Percentiles rank a stretch among this genome's conserved stretches.
Conservation (phyloP, 2,113 vertebrate species). For the Carassius carassius region DNA sequence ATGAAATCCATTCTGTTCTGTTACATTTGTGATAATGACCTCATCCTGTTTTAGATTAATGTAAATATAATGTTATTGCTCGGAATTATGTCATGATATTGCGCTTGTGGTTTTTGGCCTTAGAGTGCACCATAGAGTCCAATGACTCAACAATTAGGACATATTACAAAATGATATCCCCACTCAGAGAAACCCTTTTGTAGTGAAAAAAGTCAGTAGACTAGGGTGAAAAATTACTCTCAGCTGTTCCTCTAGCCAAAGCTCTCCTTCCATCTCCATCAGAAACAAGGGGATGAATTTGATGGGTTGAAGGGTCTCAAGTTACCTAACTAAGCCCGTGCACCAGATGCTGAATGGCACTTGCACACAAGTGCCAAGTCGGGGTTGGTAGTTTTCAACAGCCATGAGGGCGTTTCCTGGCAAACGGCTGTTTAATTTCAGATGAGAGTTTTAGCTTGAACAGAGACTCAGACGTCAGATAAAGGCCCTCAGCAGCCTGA, state of each 20-base stretch:
- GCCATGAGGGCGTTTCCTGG: constrained; percentile 54
- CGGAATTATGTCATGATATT: constrained; percentile 1
- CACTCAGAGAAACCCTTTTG: constrained; percentile 31
- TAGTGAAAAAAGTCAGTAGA: constrained; percentile 42
- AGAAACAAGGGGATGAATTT: constrained; percentile 45
- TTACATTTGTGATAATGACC: constrained; percentile 8
- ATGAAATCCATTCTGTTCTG: neutral
- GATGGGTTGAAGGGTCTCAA: constrained; percentile 49
- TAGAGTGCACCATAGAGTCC: neutral
- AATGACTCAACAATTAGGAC: constrained; percentile 18
- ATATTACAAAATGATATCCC: constrained; percentile 35
- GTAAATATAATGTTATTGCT: constrained; percentile 30
- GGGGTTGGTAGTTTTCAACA: constrained; percentile 45
- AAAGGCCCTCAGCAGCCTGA: constrained; percentile 61
- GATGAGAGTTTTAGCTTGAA: constrained; percentile 38
- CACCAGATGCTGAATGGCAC: constrained; percentile 58
- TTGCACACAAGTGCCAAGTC: constrained; percentile 44
- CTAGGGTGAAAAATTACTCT: constrained; percentile 46
- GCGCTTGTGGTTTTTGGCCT: constrained; percentile 1
- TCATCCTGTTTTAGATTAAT: constrained; percentile 28
- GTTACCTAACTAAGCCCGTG: constrained; percentile 47
- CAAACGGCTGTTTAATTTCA: constrained; percentile 55
- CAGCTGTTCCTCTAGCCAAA: constrained; percentile 52
- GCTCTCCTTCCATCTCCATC: constrained; percentile 53
- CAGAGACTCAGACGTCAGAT: constrained; percentile 56